Base-by-base conservation (phyloP, 37 sponge, comb jelly and placozoan species). In the Aplysina aerophoba region DNA sequence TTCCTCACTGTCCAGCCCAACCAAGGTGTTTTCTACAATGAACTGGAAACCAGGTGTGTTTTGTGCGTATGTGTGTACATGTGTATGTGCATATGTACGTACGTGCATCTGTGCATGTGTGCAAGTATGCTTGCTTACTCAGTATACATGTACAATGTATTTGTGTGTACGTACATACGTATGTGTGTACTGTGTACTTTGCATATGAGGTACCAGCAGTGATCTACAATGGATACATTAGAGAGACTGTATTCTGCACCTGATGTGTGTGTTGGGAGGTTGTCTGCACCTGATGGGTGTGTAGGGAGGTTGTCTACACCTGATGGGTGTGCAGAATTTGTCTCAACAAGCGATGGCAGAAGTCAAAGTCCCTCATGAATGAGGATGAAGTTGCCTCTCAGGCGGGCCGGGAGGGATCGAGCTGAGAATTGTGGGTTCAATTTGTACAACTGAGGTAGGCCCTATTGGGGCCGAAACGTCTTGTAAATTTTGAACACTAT, bases 11-110 rank as follows among this genome's bases (percentile, higher is more conserved):
- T 89, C 13, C 73, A 92, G 40, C 90, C 92, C 15, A 91, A 84
- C n/a, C 87, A 96, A 65, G 95, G 93, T 4, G 92, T 96, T 24
- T 98, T 89, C 79, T 98, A 98, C 86, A 96, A 98, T 90, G 99
- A 98, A 69, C 90, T 97, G 34, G 98, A 93, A 68, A 97, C 98
- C 63, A 83, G 96, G 96, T 92, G 59, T 13, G n/a, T n/a, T n/a
- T n/a, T n/a, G n/a, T n/a, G n/a, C n/a, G 78, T 33, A 31, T 30
- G 78, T 33, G 50, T 30, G 13, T 0, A 0, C 1, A 11, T 34
- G 85, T 16, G 56, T 73, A 15, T 21, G n/a, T 40, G 55, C 44
- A 36, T 50, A 5, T 3, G 55, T 53, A 27, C 56, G 50, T 41
- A 6, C 39, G 54, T 53, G 37, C 58, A 36, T 59, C 15, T 28